Evolutionary conservation across 1,140 invertebrate genomes (phyloP).

Genomic region (Hylaeus anthracinus): DNA sequence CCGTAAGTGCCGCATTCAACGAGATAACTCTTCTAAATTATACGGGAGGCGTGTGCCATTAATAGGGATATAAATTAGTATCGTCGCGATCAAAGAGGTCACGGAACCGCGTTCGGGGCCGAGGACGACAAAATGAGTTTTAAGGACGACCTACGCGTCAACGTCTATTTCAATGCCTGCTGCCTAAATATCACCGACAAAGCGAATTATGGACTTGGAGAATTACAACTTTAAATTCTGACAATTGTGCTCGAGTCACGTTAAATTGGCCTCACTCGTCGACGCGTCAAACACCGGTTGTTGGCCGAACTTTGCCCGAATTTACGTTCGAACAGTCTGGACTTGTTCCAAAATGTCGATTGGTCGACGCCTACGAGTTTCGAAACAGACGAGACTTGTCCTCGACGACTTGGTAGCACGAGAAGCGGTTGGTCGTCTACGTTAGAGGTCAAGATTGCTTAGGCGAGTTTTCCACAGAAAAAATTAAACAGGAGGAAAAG

Average conservation of each 20-base stretch:
- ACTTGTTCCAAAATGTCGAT: constrained; percentile 15
- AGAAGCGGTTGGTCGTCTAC: not conserved
- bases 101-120: constrained; percentile 6
- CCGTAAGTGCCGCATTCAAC: not conserved
- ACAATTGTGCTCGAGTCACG: constrained; percentile 46
- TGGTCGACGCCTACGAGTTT: not conserved
- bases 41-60: constrained; percentile 1
- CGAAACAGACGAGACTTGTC: constrained; percentile 5
- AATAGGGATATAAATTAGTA: constrained; percentile 26
- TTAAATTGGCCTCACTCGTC: constrained; percentile 30
- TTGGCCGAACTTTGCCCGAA: not conserved
- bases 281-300: constrained; percentile 10
- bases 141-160: constrained; percentile 5
- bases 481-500: constrained; percentile 42
- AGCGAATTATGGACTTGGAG: constrained; percentile 17
- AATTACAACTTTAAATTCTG: constrained; percentile 46
- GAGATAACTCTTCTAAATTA: not conserved
- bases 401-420: not conserved
- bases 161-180: not conserved
- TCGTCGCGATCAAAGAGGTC: constrained; percentile 27
- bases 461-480: constrained; percentile 17
- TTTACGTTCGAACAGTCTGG: constrained; percentile 28
- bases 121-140: not conserved
- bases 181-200: constrained; percentile 47
- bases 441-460: not conserved